Evolutionary conservation across 2,888 invertebrate genomes (phyloP).

Genomic region (Willowsia nigromaculata): DNA sequence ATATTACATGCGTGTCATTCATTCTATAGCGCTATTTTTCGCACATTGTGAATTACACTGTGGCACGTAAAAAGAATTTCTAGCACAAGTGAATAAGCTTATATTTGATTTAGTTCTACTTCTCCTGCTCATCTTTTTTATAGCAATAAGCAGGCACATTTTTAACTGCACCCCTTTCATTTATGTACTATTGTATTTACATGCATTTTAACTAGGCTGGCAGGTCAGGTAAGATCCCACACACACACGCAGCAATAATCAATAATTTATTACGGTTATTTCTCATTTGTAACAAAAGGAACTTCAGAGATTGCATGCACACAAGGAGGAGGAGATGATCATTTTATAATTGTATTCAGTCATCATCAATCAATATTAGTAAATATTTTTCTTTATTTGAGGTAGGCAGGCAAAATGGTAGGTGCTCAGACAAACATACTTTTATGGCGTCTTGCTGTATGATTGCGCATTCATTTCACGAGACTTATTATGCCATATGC

Average conservation of each 20-base stretch:
- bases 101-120: not conserved
- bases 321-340: not conserved
- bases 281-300: constrained; percentile 11
- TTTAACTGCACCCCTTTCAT: not conserved
- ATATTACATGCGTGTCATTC: not conserved
- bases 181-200: not conserved
- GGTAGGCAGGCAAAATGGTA: not conserved
- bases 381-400: constrained; percentile 1
- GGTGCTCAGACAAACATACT: not conserved
- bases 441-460: not conserved
- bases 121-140: not conserved
- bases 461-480: not conserved
- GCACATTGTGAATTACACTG: constrained; percentile 1
- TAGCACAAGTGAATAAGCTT: no score
- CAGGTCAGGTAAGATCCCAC: constrained; percentile 38
- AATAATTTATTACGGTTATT: constrained; percentile 21
- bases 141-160: not conserved
- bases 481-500: not conserved
- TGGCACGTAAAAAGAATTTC: not conserved
- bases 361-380: constrained; percentile 14
- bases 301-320: not conserved
- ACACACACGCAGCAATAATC: constrained; percentile 27
- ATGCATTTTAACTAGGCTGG: not conserved
- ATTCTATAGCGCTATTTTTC: not conserved
- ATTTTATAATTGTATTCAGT: not conserved